Percentiles rank a stretch among this genome's conserved stretches.
phyloP scores from a whole-genome alignment of 2,797 vertebrate species.

The Syngnathus rostellatus region DNA sequence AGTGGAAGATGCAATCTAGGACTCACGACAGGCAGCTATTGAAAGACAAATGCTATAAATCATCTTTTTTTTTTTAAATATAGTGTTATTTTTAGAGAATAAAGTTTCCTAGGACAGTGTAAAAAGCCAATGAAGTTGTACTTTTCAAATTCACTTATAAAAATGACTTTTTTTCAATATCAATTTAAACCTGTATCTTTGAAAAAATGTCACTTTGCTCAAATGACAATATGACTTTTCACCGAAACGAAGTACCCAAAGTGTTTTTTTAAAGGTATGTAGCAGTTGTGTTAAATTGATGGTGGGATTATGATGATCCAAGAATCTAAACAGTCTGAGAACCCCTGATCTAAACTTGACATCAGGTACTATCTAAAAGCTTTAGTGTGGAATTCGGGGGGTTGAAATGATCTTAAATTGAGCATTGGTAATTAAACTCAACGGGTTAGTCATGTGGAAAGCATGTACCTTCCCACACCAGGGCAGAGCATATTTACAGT shows the following conservation, averaged over 20 bases:
- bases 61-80: too few species aligned
- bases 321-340: not conserved
- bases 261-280: not conserved
- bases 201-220: too few species aligned
- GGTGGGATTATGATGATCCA: not conserved
- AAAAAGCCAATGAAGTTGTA: too few species aligned
- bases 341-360: not conserved
- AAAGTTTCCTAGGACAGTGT: too few species aligned
- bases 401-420: conserved; percentile 58
- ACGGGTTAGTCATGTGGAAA: conserved; percentile 52
- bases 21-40: not conserved
- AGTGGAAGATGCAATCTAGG: not conserved
- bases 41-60: not conserved
- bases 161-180: too few species aligned
- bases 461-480: conserved; percentile 57
- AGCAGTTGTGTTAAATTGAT: not conserved
- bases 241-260: too few species aligned
- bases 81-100: too few species aligned
- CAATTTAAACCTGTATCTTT: too few species aligned
- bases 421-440: conserved; percentile 60
- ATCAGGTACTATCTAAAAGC: not conserved
- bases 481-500: conserved; percentile 52
- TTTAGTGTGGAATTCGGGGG: conserved; percentile 4
- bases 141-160: too few species aligned
- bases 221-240: too few species aligned